Base-by-base conservation (phyloP, 1,140 invertebrate genomes). In the Papilio dardanus region DNA sequence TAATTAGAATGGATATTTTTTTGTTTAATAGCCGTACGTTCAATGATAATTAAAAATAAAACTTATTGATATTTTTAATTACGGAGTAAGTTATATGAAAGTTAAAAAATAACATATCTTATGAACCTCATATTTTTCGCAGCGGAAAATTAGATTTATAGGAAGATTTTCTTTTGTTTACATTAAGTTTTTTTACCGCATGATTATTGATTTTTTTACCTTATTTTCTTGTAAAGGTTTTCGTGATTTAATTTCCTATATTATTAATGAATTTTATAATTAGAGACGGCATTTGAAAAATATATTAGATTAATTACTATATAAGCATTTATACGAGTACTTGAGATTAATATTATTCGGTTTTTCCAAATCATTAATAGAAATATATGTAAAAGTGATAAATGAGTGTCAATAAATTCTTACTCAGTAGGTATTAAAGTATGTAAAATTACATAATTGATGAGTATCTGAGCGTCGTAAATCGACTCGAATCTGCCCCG, bases 351-450 rank as follows among this genome's bases (percentile, higher is more conserved):
- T 28, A 14, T 30, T 30, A 30, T 62, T 62, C 24, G 54, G 54
- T 28, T 28, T 62, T 62, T n/a, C 54, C 54, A 28, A 62, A 30
- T 30, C 54, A 58, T 62, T 62, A 62, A 12, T 62, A 62, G 54
- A 62, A 62, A 62, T 62, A 62, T 62, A 28, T 62, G 24, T 62
- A 62, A 62, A 62, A 62, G 24, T 62, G 54, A 62, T 62, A 62
- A 30, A 62, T 62, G 2, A 14, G 10, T 62, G 12, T 14, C 54
- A 5, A 62, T 62, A 62, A 62, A 28, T 62, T 28, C 19, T 69
- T 37, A 24, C 24, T 69, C 5, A 24, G 16, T 42, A 24, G 21
- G 3, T 21, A 37, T 35, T 14, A 71, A 28, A 71, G 16, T 50
- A 50, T 71, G 12, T 71, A 30, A 46, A 69, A 12, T 42, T 42